These are phyloP conservation scores for Sphaerophoria rueppellii DNA, from an alignment of 2,888 invertebrate genomes.

Conservation along the genomic window DNA sequence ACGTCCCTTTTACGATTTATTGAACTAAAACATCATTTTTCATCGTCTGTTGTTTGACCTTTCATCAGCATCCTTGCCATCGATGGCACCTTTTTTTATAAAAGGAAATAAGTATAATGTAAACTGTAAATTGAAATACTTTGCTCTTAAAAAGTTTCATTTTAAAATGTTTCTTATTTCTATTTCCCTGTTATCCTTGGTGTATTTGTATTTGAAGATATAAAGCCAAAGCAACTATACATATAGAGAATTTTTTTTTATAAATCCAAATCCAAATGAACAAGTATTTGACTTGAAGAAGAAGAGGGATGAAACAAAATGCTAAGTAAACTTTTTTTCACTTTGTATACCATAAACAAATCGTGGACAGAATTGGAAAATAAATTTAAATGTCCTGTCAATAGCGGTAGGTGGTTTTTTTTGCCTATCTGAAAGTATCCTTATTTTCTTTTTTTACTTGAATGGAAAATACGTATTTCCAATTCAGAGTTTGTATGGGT, in stretches of 20 bases:
- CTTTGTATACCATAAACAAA: constrained; percentile 11
- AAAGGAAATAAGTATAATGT: constrained; percentile 43
- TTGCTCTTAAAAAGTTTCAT: constrained; percentile 40
- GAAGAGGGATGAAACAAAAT: not conserved
- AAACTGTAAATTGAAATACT: constrained; percentile 57
- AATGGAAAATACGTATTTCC: too few relatives aligned
- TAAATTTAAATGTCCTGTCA: constrained; percentile 67
- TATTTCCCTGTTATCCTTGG: not conserved
- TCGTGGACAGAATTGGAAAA: constrained; percentile 36
- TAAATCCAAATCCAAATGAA: constrained; percentile 52
- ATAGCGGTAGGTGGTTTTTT: not conserved
- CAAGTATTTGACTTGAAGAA: constrained; percentile 8
- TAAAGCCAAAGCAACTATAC: not conserved
- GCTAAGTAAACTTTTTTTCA: constrained; percentile 12
- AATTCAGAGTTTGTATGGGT: too few relatives aligned
- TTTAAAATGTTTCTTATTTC: not conserved
- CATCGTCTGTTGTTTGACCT: not conserved
- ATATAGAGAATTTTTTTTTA: too few relatives aligned
- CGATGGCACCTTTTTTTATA: not conserved
- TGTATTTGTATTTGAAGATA: not conserved
- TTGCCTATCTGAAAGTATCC: too few relatives aligned
- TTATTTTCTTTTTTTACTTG: too few relatives aligned
- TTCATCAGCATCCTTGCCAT: not conserved
- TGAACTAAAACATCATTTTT: constrained; percentile 44
- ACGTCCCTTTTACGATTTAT: constrained; percentile 65